Evolutionary conservation across 2,888 invertebrate genomes (phyloP).

Genomic region (Lithosia quadra): DNA sequence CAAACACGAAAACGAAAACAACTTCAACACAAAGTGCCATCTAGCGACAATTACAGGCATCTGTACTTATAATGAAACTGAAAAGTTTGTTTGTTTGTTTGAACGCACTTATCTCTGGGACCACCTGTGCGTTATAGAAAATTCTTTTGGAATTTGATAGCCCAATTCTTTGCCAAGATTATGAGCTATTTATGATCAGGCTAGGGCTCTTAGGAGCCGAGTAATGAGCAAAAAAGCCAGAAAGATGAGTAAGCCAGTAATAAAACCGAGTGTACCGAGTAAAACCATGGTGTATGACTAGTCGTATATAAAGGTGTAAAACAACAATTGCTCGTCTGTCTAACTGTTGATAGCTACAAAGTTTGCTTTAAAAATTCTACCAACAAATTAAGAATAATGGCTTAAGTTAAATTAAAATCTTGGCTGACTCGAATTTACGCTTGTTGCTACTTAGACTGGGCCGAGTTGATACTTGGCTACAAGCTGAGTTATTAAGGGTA

Average conservation of each 20-base stretch:
- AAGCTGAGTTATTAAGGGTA: slow-evolving; percentile 46
- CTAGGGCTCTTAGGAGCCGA: neutral
- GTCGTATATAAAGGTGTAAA: slow-evolving; percentile 37
- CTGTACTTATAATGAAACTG: neutral
- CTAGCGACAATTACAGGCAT: slow-evolving; percentile 32
- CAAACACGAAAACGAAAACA: slow-evolving; percentile 17
- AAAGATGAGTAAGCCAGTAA: neutral
- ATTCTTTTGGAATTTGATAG: neutral
- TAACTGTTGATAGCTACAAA: slow-evolving; percentile 34
- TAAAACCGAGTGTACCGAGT: neutral
- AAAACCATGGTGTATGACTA: neutral
- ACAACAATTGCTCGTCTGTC: slow-evolving; percentile 42
- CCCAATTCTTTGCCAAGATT: neutral
- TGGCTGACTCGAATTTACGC: slow-evolving; percentile 75
- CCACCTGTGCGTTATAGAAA: neutral
- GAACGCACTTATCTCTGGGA: neutral
- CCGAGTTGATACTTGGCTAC: slow-evolving; percentile 40
- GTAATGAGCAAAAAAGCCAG: neutral
- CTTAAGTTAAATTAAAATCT: slow-evolving; percentile 85
- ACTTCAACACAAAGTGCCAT: slow-evolving; percentile 38
- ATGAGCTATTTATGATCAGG: neutral
- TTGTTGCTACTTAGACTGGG: slow-evolving; percentile 67
- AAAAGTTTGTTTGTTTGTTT: neutral
- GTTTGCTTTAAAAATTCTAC: slow-evolving; percentile 59
- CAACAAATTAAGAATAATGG: slow-evolving; percentile 85